Base-by-base conservation (phyloP, 2,797 vertebrate species). In the Heterohyrax brucei region DNA sequence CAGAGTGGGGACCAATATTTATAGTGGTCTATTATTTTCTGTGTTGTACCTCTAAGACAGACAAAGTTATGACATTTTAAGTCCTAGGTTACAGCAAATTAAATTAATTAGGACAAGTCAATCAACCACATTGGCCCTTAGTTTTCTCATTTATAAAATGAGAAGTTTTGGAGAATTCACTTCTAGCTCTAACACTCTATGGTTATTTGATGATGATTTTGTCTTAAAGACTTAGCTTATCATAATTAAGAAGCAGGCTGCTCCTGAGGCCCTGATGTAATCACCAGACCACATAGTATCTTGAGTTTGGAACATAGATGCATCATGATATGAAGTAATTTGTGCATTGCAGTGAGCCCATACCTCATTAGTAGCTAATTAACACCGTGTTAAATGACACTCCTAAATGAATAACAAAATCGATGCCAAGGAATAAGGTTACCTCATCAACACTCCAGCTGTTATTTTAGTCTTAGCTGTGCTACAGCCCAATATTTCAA, bases 321-420 rank as follows among this genome's bases (percentile, higher is more conserved):
- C 84, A 87, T 76, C 84, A 83, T 19, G 9, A 83, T 88, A 44
- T 78, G 46, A 93, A 82, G 14, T 73, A 85, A 81, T 39, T 10
- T 24, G 10, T 53, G 44, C 59, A 77, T 22, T 80, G 10, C 39
- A 77, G 33, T 48, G 53, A 95, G 9, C 16, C 46, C 22, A 70
- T 59, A 85, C 33, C 30, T 10, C 61, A 78, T 90, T 84, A 93
- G 33, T 66, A 16, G 44, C 78, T 89, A 96, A 89, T 91, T 91
- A 96, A 33, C 14, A 88, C 44, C n/a, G 61, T 68, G 91, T 94
- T 61, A 96, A 92, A 75, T 72, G 59, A n/a, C 62, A 89, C 87
- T 89, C 24, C 39, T 92, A 93, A 95, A 64, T 78, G 39, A 94
- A 87, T 83, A 95, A 96, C 80, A 95, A 89, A 92, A 92, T 61